These are phyloP conservation scores for honey bee (Apis mellifera) DNA, from an alignment of 1,140 invertebrate genomes.

Conservation along the genomic window DNA sequence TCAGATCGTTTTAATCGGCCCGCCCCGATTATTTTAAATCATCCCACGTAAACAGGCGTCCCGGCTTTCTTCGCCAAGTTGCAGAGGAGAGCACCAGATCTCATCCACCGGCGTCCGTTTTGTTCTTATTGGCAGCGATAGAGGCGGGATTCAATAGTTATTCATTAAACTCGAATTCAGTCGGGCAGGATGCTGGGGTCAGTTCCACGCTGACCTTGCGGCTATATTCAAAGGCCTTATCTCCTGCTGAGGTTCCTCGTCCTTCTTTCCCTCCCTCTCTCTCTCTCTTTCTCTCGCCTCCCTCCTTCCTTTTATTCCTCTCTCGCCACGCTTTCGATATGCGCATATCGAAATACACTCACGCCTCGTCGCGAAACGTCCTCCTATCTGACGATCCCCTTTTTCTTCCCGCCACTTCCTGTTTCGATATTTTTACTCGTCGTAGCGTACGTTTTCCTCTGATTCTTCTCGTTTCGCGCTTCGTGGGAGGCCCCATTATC, in stretches of 20 bases:
- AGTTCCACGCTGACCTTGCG: constrained; percentile 76
- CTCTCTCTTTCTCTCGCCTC: not conserved
- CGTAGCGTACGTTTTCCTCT: not conserved
- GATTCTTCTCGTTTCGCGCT: not conserved
- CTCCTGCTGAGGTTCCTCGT: constrained; percentile 68
- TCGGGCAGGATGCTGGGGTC: constrained; percentile 78
- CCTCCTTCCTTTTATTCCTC: constrained; percentile 13
- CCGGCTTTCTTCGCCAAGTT: constrained; percentile 19
- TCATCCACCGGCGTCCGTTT: constrained; percentile 58
- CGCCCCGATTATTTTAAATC: constrained; percentile 64
- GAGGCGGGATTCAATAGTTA: constrained; percentile 80
- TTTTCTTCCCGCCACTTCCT: constrained; percentile 23
- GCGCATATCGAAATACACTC: not conserved
- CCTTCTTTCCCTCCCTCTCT: constrained; percentile 13
- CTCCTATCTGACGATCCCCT: constrained; percentile 18
- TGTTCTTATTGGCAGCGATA: constrained; percentile 76
- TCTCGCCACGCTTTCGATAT: not conserved
- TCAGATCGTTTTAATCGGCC: not conserved
- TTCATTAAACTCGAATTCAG: constrained; percentile 80
- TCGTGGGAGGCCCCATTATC: constrained; percentile 14
- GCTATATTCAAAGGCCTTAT: constrained; percentile 79
- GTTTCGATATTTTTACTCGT: constrained; percentile 31
- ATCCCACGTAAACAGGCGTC: constrained; percentile 66
- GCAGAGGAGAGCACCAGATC: not conserved
- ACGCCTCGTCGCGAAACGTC: not conserved